Conservation (phyloP, 2,797 vertebrate genomes). For the Australoheros facetus region DNA sequence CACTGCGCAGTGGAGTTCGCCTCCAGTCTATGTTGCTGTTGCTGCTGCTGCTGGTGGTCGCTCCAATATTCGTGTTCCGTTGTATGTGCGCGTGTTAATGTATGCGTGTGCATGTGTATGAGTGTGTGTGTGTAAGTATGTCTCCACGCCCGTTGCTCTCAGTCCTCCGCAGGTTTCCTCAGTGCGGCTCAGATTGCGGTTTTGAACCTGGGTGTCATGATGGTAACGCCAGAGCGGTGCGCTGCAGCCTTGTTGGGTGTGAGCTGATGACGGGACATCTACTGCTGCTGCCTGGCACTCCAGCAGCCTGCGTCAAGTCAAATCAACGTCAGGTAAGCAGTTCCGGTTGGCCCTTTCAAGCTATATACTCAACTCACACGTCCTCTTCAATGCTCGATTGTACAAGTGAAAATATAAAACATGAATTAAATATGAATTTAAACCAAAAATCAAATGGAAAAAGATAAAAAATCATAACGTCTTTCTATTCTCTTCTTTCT, state of each 20-base stretch:
- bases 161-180: slow-evolving; percentile 33
- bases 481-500: neutral
- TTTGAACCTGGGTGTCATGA: slow-evolving; percentile 62
- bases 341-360: slow-evolving; percentile 51
- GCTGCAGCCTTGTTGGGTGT: slow-evolving; percentile 70
- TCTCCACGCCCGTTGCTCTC: slow-evolving; percentile 22
- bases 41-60: slow-evolving; percentile 48
- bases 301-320: slow-evolving; percentile 33
- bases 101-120: neutral
- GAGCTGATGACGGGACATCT: slow-evolving; percentile 70
- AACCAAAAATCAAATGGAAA: rapidly evolving
- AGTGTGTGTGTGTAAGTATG: neutral
- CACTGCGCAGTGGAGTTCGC: slow-evolving; percentile 67
- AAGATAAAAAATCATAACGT: neutral
- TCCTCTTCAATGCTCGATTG: neutral
- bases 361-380: neutral
- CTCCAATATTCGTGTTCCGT: slow-evolving; percentile 44
- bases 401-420: neutral
- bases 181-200: slow-evolving; percentile 62
- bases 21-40: slow-evolving; percentile 37
- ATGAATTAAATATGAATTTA: neutral
- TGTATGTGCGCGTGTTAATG: neutral
- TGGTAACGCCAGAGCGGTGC: slow-evolving; percentile 63
- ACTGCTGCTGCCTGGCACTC: slow-evolving; percentile 52
- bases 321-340: rapidly evolving